Evolutionary conservation across 2,113 vertebrate genomes (phyloP), one percentile per base, ranked within the genome.

Genomic region (Xenopus laevis): DNA sequence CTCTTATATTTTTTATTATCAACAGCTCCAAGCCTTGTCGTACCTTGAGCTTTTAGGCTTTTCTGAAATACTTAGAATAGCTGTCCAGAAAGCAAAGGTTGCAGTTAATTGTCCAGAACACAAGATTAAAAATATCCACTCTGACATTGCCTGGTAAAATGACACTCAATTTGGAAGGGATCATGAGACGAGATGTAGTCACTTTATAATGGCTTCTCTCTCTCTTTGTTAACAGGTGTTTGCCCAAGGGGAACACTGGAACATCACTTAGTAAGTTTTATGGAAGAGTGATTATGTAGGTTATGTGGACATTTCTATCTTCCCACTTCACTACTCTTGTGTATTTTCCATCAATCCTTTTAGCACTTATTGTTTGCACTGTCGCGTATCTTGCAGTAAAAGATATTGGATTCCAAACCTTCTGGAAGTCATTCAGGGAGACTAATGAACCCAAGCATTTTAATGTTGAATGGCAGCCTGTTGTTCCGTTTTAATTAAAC

Each of bases 161-260:
- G 71, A 78, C 77, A 59, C 67, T 78, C 82, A 80, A 78, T 85
- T 83, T 89, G 79, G 80, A 74, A 74, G 13, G 59, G 79, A 79
- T 72, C 74, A 64, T 81, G 72, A 81, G 83, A 85, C 82, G 65
- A 80, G 65, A 72, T 70, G 80, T 81, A 83, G 79, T 81, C 79
- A 81, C 84, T 80, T 82, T 69, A 66, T 85, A 82, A 84, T 82
- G 80, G 79, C 80, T 82, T 9, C 63, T 81, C 82, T 81, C 77
- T 88, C 82, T 68, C 12, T 88, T 83, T 18, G 12, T 83, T 76
- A 86, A 85, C 88, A 91, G 88, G 86, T 89, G 89, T 91, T 89
- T 90, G 87, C 88, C 86, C 82, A 80, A 83, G 82, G 86, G 87
- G 83, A 84, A 71, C 46, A 4, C 61, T 70, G 69, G 65, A 74